These are phyloP conservation scores for Acholoe squamosa DNA, from an alignment of 2,888 invertebrate species.

Conservation along the genomic window DNA sequence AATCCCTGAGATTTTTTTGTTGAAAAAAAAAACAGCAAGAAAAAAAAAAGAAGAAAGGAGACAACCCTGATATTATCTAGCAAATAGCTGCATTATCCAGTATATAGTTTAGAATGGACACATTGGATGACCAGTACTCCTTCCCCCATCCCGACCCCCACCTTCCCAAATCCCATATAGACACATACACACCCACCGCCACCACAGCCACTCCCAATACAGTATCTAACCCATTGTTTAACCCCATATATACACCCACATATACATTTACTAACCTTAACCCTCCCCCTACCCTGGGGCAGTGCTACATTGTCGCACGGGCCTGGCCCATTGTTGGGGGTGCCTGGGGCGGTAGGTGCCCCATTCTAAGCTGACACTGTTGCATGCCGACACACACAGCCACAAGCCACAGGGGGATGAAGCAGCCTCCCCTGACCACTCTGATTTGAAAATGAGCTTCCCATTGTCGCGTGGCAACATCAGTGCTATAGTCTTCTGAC, in stretches of 20 bases:
- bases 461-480: constrained; percentile 21
- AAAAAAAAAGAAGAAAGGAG: too few species aligned
- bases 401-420: neutral
- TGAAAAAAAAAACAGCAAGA: too few species aligned
- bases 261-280: neutral
- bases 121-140: too few species aligned
- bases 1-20: too few species aligned
- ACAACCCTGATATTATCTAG: too few species aligned
- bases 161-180: neutral
- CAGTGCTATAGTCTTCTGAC: neutral
- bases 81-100: too few species aligned
- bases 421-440: neutral
- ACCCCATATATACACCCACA: neutral
- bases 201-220: neutral
- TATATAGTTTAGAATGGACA: too few species aligned
- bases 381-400: constrained; percentile 11
- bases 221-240: too few species aligned
- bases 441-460: constrained; percentile 1
- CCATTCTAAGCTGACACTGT: neutral
- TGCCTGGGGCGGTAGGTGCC: neutral
- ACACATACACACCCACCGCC: neutral
- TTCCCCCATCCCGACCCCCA: too few species aligned
- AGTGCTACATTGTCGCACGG: neutral
- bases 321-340: neutral
- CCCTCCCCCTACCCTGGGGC: neutral